Evolutionary conservation across 2,797 vertebrate species (phyloP).

Genomic region (Lepidocolaptes lacrymiger): DNA sequence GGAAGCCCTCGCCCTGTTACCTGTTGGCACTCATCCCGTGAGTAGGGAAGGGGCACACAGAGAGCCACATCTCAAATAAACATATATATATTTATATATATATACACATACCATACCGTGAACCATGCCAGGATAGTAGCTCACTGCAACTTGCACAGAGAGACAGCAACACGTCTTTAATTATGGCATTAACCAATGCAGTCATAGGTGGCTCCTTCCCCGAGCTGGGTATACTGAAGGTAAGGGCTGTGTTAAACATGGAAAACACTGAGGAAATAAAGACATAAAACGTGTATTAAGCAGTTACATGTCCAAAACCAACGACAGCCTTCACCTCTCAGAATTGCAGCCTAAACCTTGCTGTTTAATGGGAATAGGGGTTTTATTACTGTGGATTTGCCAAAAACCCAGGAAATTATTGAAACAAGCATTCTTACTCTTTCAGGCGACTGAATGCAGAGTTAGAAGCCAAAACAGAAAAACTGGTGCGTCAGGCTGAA

Average conservation of each 20-base stretch:
- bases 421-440: conserved; percentile 22
- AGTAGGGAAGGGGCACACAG: rapidly evolving
- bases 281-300: background rate
- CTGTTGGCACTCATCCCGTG: background rate
- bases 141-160: background rate
- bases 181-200: background rate
- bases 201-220: rapidly evolving
- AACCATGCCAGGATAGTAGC: background rate
- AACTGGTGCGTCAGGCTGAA: conserved; percentile 87
- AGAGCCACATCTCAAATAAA: background rate
- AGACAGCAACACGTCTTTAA: rapidly evolving
- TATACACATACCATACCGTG: background rate
- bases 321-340: background rate
- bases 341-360: background rate
- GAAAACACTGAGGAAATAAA: background rate
- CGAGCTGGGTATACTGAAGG: background rate
- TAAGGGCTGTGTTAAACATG: background rate
- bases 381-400: background rate
- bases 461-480: conserved; percentile 91
- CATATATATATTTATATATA: too few species aligned
- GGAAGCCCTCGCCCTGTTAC: background rate
- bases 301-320: background rate
- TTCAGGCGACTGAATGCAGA: conserved; percentile 90
- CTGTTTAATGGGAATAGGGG: background rate
- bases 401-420: background rate